Evolutionary conservation across 64 coral and sea anemone species (phyloP).

Genomic region (Montipora sp.): DNA sequence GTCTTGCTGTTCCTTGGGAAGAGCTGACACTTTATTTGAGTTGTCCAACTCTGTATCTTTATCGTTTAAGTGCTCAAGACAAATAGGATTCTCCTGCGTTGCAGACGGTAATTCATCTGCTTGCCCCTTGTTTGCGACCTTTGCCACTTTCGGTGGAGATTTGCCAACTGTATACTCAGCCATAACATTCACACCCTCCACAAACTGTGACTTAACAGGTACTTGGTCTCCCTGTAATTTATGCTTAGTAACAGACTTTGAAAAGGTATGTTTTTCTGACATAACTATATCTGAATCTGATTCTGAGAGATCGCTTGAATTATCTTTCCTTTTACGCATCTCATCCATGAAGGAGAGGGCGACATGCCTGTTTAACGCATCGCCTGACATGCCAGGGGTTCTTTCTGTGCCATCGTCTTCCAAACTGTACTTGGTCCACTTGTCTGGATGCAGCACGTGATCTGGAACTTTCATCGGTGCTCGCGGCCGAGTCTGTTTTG

Average conservation of each 20-base stretch:
- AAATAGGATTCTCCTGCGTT: background rate
- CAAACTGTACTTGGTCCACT: slow-evolving; percentile 92
- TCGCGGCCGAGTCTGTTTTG: slow-evolving; percentile 3
- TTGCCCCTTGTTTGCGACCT: background rate
- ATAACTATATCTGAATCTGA: slow-evolving; percentile 49
- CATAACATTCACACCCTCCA: slow-evolving; percentile 62
- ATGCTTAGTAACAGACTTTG: slow-evolving; percentile 64
- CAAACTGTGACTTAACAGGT: background rate
- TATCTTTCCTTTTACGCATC: slow-evolving; percentile 75
- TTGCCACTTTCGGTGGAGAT: slow-evolving; percentile 40
- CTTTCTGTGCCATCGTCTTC: slow-evolving; percentile 80
- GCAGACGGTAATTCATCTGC: background rate
- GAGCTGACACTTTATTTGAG: background rate
- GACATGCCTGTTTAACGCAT: slow-evolving; percentile 79
- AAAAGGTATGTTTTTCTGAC: slow-evolving; percentile 63
- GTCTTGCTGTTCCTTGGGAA: background rate
- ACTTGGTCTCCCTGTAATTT: slow-evolving; percentile 52
- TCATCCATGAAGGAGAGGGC: slow-evolving; percentile 85
- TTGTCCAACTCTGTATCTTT: background rate
- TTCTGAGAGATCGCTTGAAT: background rate
- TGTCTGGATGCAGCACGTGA: slow-evolving; percentile 88
- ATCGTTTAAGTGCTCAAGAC: slow-evolving; percentile 65
- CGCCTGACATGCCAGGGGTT: slow-evolving; percentile 41
- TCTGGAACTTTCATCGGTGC: slow-evolving; percentile 72
- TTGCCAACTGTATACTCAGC: slow-evolving; percentile 56